phyloP scores from a whole-genome alignment of 1,140 invertebrate species.

The Diorhabda sublineata region DNA sequence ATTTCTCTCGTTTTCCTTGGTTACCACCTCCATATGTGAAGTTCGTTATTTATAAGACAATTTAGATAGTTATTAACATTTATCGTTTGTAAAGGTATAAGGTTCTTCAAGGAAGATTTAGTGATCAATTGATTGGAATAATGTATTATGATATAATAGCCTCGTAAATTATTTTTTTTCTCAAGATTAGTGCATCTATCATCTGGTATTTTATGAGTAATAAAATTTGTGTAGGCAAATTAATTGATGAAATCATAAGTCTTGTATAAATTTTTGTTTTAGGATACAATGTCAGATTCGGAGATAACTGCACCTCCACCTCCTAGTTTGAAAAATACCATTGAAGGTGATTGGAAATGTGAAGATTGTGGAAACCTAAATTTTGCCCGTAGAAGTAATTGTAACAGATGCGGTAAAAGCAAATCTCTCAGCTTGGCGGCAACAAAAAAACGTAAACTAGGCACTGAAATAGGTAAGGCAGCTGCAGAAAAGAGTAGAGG shows the following conservation, averaged over 20 bases:
- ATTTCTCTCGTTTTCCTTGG: too few species aligned
- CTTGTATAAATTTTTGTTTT: constrained; percentile 8
- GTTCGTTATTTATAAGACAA: background rate
- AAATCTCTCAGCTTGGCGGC: constrained; percentile 46
- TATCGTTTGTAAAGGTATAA: constrained; percentile 18
- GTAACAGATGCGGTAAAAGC: constrained; percentile 86
- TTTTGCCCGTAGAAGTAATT: constrained; percentile 83
- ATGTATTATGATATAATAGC: background rate
- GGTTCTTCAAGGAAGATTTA: constrained; percentile 13
- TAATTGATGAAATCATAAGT: background rate
- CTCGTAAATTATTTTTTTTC: background rate
- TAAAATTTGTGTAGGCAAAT: constrained; percentile 4
- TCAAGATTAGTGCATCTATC: background rate
- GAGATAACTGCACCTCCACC: constrained; percentile 35
- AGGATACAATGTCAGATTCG: constrained; percentile 1
- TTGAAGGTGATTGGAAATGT: constrained; percentile 56
- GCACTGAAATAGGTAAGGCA: constrained; percentile 95
- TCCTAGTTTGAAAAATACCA: constrained; percentile 31
- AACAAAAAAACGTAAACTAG: constrained; percentile 78
- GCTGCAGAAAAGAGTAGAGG: constrained; percentile 97
- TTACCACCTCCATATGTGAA: too few species aligned
- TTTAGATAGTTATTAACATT: background rate
- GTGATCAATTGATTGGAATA: constrained; percentile 16
- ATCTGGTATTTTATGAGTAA: background rate
- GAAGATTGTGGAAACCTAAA: constrained; percentile 86